Conservation (phyloP, 2,888 invertebrate genomes). For the Mimachlamys varia region DNA sequence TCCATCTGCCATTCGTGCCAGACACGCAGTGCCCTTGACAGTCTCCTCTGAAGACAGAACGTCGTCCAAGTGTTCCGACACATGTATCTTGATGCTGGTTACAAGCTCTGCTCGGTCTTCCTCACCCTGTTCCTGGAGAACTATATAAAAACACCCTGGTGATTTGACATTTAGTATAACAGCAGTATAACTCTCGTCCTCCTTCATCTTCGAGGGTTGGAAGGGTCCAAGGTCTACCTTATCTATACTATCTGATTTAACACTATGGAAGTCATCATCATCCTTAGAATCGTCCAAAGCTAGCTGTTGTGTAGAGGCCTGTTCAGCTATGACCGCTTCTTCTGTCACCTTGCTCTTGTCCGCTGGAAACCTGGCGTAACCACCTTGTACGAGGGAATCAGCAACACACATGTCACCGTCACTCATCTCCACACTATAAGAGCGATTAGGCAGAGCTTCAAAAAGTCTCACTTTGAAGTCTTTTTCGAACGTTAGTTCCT, state of each 20-base stretch:
- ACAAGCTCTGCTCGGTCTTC: neutral
- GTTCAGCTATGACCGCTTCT: neutral
- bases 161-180: neutral
- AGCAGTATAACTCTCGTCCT: neutral
- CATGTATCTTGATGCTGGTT: slow-evolving; percentile 29
- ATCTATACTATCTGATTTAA: neutral
- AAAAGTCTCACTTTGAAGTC: slow-evolving; percentile 46
- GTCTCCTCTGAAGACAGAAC: slow-evolving; percentile 28
- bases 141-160: slow-evolving; percentile 8
- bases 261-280: neutral
- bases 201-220: neutral
- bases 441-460: neutral
- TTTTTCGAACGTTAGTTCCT: slow-evolving; percentile 56
- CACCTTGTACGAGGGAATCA: slow-evolving; percentile 47
- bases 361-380: slow-evolving; percentile 36
- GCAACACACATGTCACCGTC: slow-evolving; percentile 47
- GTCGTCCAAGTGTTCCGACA: slow-evolving; percentile 38
- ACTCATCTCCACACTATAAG: slow-evolving; percentile 46
- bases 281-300: neutral
- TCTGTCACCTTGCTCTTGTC: neutral
- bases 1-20: slow-evolving; percentile 36
- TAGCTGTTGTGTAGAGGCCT: neutral
- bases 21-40: slow-evolving; percentile 37
- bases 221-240: neutral
- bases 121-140: neutral